Conservation (phyloP, 1,140 invertebrate genomes). For the Proales similis region DNA sequence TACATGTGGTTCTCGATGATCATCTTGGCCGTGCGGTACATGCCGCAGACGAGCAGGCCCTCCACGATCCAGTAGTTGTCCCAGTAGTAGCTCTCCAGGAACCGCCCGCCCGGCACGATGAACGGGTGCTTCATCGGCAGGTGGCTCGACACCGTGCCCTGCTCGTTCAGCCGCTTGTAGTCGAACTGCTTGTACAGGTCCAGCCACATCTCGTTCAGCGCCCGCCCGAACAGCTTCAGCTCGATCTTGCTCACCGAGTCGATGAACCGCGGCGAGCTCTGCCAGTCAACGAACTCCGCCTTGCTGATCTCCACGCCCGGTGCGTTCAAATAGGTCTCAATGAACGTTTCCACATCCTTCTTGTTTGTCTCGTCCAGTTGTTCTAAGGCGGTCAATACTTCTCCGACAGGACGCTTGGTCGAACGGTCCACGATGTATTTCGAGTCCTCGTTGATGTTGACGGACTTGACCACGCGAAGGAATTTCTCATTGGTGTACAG, state of each 20-base stretch:
- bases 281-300: slow-evolving; percentile 28
- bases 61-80: slow-evolving; percentile 87
- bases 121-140: slow-evolving; percentile 10
- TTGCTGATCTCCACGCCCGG: slow-evolving; percentile 10
- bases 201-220: slow-evolving; percentile 25
- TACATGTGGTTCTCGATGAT: slow-evolving; percentile 57
- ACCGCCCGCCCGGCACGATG: slow-evolving; percentile 83
- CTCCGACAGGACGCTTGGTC: slow-evolving; percentile 7
- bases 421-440: slow-evolving; percentile 28
- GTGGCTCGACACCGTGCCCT: too few relatives aligned
- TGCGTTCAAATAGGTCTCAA: slow-evolving; percentile 25
- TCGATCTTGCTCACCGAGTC: slow-evolving; percentile 5
- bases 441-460: slow-evolving; percentile 26
- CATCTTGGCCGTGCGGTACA: slow-evolving; percentile 67
- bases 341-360: slow-evolving; percentile 7
- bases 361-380: slow-evolving; percentile 23
- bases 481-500: slow-evolving; percentile 30
- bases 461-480: slow-evolving; percentile 12
- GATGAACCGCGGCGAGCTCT: not conserved
- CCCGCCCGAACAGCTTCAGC: not conserved
- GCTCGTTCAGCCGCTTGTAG: too few relatives aligned
- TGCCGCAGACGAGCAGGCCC: slow-evolving; percentile 72
- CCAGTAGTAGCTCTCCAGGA: slow-evolving; percentile 82
- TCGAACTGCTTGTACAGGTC: too few relatives aligned
- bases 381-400: slow-evolving; percentile 18